Conservation (phyloP, 2,797 vertebrate species). For the Tadarida brasiliensis region DNA sequence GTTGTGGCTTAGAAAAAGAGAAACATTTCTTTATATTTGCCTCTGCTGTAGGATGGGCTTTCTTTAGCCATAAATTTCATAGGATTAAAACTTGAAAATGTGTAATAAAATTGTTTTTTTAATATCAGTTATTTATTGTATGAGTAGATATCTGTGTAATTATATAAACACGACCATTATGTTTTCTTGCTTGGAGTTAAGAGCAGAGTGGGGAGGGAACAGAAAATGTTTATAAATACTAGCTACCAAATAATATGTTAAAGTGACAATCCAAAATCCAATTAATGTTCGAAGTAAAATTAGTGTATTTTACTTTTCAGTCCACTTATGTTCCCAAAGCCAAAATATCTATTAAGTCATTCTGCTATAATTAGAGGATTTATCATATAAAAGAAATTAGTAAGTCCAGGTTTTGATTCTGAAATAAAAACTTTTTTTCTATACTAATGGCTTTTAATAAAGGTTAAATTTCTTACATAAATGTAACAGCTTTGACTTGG, state of each 20-base stretch:
- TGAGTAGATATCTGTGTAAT: background rate
- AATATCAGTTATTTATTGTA: background rate
- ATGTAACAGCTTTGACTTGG: background rate
- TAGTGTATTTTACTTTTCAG: conserved; percentile 49
- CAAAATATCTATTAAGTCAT: conserved; percentile 4
- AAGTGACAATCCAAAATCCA: background rate
- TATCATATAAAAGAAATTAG: conserved; percentile 30
- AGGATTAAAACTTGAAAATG: conserved; percentile 21
- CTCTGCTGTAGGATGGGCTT: background rate
- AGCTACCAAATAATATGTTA: background rate
- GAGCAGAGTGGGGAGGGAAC: background rate
- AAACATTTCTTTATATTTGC: background rate
- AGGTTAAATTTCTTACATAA: conserved; percentile 12
- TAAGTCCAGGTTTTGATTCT: conserved; percentile 6
- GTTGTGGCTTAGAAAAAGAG: background rate
- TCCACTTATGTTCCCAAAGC: background rate
- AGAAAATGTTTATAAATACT: conserved; percentile 47
- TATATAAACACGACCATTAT: background rate
- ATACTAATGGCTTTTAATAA: background rate
- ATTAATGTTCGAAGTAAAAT: conserved; percentile 23
- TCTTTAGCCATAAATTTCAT: background rate
- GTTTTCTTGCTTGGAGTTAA: background rate
- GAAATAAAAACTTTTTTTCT: background rate
- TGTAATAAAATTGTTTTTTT: background rate
- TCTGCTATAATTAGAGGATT: background rate